Percentiles rank a stretch among this genome's conserved stretches.
phyloP scores from a whole-genome alignment of 2,113 vertebrate genomes.

The Smithornis capensis region DNA sequence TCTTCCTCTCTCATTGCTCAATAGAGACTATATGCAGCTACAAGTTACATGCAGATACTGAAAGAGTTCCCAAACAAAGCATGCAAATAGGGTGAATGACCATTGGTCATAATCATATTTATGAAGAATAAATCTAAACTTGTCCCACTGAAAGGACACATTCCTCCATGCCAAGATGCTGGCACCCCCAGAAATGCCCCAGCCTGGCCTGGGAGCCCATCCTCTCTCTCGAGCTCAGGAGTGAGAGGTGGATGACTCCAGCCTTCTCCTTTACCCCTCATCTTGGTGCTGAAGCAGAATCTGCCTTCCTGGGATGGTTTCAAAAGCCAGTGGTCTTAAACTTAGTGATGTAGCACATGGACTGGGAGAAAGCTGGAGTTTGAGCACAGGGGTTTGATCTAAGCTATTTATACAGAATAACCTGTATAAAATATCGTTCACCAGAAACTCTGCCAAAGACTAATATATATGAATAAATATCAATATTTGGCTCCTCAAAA shows the following conservation, averaged over 20 bases:
- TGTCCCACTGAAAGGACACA: not conserved
- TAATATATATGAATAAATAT: not conserved
- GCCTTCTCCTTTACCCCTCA: not conserved
- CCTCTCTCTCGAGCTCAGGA: not conserved
- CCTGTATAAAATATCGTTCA: fast-evolving
- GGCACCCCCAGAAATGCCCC: not conserved
- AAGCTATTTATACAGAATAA: not conserved
- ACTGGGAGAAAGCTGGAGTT: not conserved
- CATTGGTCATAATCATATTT: not conserved
- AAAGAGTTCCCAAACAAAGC: not conserved
- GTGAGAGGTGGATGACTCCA: not conserved
- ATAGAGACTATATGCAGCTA: not conserved
- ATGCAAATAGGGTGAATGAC: not conserved
- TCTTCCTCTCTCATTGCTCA: not conserved
- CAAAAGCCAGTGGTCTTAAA: not conserved
- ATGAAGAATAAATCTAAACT: not conserved
- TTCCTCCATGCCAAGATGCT: not conserved
- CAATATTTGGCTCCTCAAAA: not conserved
- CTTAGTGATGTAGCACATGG: not conserved
- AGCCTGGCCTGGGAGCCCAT: not conserved
- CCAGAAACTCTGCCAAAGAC: not conserved
- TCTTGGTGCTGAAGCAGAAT: not conserved
- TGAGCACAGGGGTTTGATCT: not conserved
- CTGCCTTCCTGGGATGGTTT: not conserved
- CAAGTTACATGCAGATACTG: not conserved